Percentiles rank a stretch among this genome's conserved stretches.
These are phyloP conservation scores for Enteromius afrohamiltoni DNA, from an alignment of 2,797 vertebrate species.

Conservation along the genomic window DNA sequence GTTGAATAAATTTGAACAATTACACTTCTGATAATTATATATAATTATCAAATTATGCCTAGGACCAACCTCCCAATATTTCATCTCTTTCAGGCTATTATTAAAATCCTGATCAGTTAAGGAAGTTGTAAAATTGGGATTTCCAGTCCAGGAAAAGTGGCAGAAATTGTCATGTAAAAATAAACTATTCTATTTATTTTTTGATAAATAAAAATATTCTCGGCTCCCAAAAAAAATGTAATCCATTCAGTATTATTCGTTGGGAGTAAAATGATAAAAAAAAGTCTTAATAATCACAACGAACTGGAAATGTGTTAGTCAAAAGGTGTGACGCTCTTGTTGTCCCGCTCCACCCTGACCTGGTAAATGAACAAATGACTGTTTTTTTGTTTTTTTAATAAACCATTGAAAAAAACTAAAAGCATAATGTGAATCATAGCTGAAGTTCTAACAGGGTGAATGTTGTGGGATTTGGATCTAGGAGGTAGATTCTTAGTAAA, in stretches of 20 bases:
- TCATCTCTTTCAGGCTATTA: not conserved
- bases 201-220: no score
- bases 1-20: not conserved
- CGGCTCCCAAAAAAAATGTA: not conserved
- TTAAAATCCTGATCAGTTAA: not conserved
- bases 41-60: not conserved
- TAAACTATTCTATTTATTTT: not conserved
- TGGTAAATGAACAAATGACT: not conserved
- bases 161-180: not conserved
- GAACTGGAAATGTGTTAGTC: not conserved
- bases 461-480: not conserved
- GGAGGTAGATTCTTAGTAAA: not conserved
- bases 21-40: not conserved
- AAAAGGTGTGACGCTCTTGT: not conserved
- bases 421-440: not conserved
- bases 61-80: not conserved
- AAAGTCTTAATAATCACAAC: not conserved
- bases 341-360: not conserved
- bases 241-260: not conserved
- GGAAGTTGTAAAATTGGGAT: slow-evolving; percentile 3
- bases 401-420: not conserved
- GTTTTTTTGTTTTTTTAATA: not conserved
- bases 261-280: not conserved
- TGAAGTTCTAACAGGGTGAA: not conserved
- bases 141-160: not conserved